These are phyloP conservation scores for Montipora capricornis DNA, from an alignment of 64 coral and sea anemone species.

Conservation along the genomic window DNA sequence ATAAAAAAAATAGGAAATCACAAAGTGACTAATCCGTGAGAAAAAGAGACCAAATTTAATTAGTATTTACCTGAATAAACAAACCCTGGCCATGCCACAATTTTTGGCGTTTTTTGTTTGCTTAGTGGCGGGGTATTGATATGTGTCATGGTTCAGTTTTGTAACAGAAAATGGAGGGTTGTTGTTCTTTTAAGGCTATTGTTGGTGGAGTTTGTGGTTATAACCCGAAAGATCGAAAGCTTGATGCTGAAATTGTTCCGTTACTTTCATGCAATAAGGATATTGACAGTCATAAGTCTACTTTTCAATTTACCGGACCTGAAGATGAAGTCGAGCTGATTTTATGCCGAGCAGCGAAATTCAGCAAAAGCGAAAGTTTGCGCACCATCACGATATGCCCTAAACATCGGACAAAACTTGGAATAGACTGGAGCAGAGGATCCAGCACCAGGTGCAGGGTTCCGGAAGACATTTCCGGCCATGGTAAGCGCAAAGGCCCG, in stretches of 20 bases:
- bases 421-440: slow-evolving; percentile 31
- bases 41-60: not conserved
- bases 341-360: slow-evolving; percentile 6
- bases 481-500: slow-evolving; percentile 34
- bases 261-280: slow-evolving; percentile 51
- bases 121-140: not conserved
- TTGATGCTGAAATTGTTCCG: slow-evolving; percentile 32
- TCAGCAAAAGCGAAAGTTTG: not conserved
- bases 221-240: slow-evolving; percentile 54
- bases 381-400: slow-evolving; percentile 54
- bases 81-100: not conserved
- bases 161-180: slow-evolving; percentile 48
- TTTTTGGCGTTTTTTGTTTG: not conserved
- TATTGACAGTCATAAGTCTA: slow-evolving; percentile 29
- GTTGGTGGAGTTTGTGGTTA: slow-evolving; percentile 56
- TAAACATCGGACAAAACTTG: not conserved
- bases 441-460: slow-evolving; percentile 51
- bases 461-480: slow-evolving; percentile 46
- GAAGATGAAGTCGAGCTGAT: slow-evolving; percentile 49
- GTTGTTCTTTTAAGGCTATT: slow-evolving; percentile 53
- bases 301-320: slow-evolving; percentile 38
- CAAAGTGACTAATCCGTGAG: no score
- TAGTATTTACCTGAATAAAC: not conserved
- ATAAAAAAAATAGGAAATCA: no score
- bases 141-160: not conserved